Evolutionary conservation across 2,888 invertebrate genomes (phyloP), one percentile per base, ranked within the genome.

Genomic region (Lithosia quadra): DNA sequence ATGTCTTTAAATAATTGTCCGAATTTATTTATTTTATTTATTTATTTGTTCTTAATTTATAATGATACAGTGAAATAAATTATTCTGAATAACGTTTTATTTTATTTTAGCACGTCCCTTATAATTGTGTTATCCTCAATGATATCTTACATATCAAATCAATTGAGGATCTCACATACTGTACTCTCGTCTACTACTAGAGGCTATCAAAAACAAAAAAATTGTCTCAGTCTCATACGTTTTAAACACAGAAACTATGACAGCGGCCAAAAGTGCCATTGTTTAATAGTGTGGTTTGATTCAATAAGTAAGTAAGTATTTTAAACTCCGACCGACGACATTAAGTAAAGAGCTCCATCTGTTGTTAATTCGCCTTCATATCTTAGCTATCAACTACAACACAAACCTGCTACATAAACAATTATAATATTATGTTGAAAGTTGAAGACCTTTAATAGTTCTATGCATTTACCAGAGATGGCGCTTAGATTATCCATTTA

Each of bases 1-100:
- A 90, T 95, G 95, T 81, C 81, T 91, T 55, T 95, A 86, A 77
- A 63, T 39, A 11, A 36, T 15, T 60, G 18, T 65, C 65, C 39
- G 28, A 21, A 63, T 60, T 53, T 71, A 71, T 65, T 71, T 70
- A 78, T 74, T 73, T 74, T 70, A 77, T 78, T 80, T 79, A 77
- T 74, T 66, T 4, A 33, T 74, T 66, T 4, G 21, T n/a, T 18
- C 36, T 5, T 67, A 68, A 57, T 55, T 39, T 68, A 67, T 39
- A 33, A 56, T n/a, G 28, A 21, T 63, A 34, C 13, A 22, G 55
- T 49, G 21, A 62, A 39, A 18, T 28, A 11, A 43, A 8, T 21
- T 21, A 28, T 53, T 59, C 49, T 66, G 21, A 18, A 33, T 63
- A 36, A n/a, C 34, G 7, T 55, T 53, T 63, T 53, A n/a, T 18